Percentiles rank a stretch among this genome's conserved stretches.
phyloP scores from a whole-genome alignment of 2,797 vertebrate genomes.

The Myripristis murdjan region DNA sequence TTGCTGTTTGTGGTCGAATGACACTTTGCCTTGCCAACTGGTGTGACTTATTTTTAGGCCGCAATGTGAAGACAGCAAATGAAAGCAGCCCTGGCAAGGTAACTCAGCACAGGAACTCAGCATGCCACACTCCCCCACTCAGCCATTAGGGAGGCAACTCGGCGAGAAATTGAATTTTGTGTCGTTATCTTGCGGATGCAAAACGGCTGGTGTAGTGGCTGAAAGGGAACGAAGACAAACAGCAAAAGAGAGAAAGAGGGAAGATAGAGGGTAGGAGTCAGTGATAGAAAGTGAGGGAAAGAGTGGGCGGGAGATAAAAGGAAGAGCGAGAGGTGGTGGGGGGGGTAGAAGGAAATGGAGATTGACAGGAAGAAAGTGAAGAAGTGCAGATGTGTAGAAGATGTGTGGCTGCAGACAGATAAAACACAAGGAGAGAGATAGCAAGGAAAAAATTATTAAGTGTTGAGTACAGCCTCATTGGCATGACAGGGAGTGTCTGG shows the following conservation, averaged over 20 bases:
- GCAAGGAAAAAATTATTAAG: constrained; percentile 4
- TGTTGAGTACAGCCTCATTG: constrained; percentile 57
- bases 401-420: constrained; percentile 35
- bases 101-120: constrained; percentile 21
- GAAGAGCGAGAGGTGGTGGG: neutral
- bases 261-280: neutral
- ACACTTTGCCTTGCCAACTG: neutral
- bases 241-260: constrained; percentile 2
- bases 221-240: constrained; percentile 39
- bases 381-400: constrained; percentile 30
- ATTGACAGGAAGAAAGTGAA: constrained; percentile 13
- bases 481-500: constrained; percentile 42
- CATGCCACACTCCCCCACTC: constrained; percentile 13
- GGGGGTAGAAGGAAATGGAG: constrained; percentile 22
- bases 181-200: constrained; percentile 78
- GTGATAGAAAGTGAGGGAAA: neutral
- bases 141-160: constrained; percentile 74
- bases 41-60: constrained; percentile 1
- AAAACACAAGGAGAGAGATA: constrained; percentile 35
- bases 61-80: constrained; percentile 13
- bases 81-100: constrained; percentile 13
- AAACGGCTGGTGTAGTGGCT: constrained; percentile 65
- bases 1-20: neutral
- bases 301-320: neutral
- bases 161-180: constrained; percentile 82